These are phyloP conservation scores for Mus spicilegus DNA, from an alignment of 2,113 vertebrate species.

Conservation along the genomic window DNA sequence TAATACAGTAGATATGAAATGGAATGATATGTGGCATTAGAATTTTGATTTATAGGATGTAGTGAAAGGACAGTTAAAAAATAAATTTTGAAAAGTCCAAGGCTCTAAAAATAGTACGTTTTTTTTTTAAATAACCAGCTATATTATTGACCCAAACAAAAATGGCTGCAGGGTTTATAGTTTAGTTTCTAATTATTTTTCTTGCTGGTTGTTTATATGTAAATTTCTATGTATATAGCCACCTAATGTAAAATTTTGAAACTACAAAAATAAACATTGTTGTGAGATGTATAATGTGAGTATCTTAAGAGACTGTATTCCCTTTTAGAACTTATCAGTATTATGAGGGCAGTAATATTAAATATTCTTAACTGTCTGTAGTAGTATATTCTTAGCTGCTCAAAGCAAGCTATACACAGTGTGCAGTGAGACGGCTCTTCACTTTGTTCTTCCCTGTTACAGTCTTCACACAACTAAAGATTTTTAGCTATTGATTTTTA, in stretches of 20 bases:
- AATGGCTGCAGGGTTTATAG: slow-evolving; percentile 55
- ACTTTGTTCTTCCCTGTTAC: slow-evolving; percentile 61
- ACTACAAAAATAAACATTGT: slow-evolving; percentile 87
- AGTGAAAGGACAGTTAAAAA: slow-evolving; percentile 77
- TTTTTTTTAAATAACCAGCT: slow-evolving; percentile 54
- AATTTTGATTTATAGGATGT: slow-evolving; percentile 71
- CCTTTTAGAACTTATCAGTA: slow-evolving; percentile 61
- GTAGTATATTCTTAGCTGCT: slow-evolving; percentile 58
- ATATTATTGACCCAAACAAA: slow-evolving; percentile 71
- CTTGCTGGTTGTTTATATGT: slow-evolving; percentile 55
- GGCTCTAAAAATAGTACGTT: slow-evolving; percentile 66
- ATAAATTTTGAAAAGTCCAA: slow-evolving; percentile 72
- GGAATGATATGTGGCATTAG: slow-evolving; percentile 48
- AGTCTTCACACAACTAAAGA: slow-evolving; percentile 74
- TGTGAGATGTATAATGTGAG: slow-evolving; percentile 72
- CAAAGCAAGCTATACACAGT: slow-evolving; percentile 57
- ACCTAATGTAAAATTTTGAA: slow-evolving; percentile 70
- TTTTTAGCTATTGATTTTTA: slow-evolving; percentile 69
- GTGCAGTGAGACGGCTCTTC: slow-evolving; percentile 74
- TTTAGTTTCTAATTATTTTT: slow-evolving; percentile 68
- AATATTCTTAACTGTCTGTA: not conserved
- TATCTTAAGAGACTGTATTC: slow-evolving; percentile 71
- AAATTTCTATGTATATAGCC: slow-evolving; percentile 44
- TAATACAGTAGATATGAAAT: slow-evolving; percentile 35
- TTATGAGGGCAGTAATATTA: slow-evolving; percentile 37